These are phyloP conservation scores for Drosophila willistoni DNA, from an alignment of 1,140 invertebrate species.

Conservation along the genomic window DNA sequence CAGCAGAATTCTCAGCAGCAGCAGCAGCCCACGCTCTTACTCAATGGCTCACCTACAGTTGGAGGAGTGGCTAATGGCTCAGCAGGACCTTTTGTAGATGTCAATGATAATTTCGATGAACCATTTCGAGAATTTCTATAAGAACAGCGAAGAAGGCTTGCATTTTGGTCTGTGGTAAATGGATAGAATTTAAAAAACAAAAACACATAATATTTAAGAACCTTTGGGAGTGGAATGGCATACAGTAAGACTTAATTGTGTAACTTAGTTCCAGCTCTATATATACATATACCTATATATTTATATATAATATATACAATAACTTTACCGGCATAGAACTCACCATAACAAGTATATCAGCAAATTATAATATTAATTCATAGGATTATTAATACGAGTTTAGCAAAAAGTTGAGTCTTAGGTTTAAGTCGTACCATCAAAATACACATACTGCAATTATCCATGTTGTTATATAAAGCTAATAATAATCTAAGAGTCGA, in stretches of 20 bases:
- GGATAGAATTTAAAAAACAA: slow-evolving; percentile 26
- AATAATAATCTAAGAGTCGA: slow-evolving; percentile 15
- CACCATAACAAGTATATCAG: slow-evolving; percentile 16
- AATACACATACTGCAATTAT: slow-evolving; percentile 37
- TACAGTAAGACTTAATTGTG: background rate
- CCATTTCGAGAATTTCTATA: slow-evolving; percentile 78
- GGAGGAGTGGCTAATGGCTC: slow-evolving; percentile 32
- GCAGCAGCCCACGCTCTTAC: slow-evolving; percentile 61
- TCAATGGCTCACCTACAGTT: slow-evolving; percentile 56
- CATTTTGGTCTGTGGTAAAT: slow-evolving; percentile 26
- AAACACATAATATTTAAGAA: background rate
- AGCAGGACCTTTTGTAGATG: slow-evolving; percentile 57
- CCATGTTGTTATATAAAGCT: slow-evolving; percentile 38
- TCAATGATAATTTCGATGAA: slow-evolving; percentile 79
- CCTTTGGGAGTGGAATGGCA: background rate
- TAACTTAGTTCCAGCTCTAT: slow-evolving; percentile 8
- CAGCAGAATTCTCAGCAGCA: slow-evolving; percentile 36
- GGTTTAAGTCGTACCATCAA: slow-evolving; percentile 6
- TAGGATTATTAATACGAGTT: background rate
- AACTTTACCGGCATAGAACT: slow-evolving; percentile 12
- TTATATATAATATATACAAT: no score
- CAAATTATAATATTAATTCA: slow-evolving; percentile 13
- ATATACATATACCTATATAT: background rate
- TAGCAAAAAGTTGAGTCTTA: background rate
- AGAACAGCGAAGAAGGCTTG: slow-evolving; percentile 6